Percentiles rank a stretch among this genome's conserved stretches.
These are phyloP conservation scores for Sphaerophoria taeniata DNA, from an alignment of 2,888 invertebrate genomes.

Conservation along the genomic window DNA sequence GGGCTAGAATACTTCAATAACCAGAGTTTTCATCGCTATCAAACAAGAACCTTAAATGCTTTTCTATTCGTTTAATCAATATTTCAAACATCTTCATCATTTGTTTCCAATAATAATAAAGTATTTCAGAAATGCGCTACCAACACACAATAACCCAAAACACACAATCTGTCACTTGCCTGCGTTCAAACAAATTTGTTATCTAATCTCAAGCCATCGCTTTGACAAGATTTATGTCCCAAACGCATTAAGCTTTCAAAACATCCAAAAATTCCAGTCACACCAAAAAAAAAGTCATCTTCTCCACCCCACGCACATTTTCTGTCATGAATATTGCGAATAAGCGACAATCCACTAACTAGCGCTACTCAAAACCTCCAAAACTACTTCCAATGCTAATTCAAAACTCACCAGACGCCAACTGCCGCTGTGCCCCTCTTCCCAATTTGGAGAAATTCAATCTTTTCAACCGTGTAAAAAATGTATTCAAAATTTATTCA, in stretches of 20 bases:
- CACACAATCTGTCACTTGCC: background rate
- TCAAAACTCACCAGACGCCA: conserved; percentile 8
- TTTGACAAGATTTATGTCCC: conserved; percentile 21
- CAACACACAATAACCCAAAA: conserved; percentile 5
- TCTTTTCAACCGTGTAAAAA: background rate
- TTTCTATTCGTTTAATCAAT: no score
- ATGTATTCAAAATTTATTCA: conserved; percentile 38
- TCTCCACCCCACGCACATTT: conserved; percentile 8
- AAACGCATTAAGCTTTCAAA: conserved; percentile 20
- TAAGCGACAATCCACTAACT: conserved; percentile 8
- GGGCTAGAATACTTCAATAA: no score
- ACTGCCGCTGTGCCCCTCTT: background rate
- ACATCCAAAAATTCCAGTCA: background rate
- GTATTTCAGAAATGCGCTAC: conserved; percentile 14
- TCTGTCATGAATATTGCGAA: conserved; percentile 10
- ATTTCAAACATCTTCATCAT: background rate
- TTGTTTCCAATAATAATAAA: no score
- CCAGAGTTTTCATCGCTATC: no score
- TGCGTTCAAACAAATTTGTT: conserved; percentile 15
- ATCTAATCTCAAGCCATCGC: background rate
- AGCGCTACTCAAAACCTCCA: background rate
- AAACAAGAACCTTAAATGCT: no score
- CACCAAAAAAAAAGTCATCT: background rate
- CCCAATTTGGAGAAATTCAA: conserved; percentile 17
- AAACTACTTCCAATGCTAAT: conserved; percentile 24